A percentile compares a stretch with the other conserved stretches of the same genome.
Evolutionary conservation across 2,797 vertebrate genomes (phyloP).

Genomic region (Micropoecilia bifurca): DNA sequence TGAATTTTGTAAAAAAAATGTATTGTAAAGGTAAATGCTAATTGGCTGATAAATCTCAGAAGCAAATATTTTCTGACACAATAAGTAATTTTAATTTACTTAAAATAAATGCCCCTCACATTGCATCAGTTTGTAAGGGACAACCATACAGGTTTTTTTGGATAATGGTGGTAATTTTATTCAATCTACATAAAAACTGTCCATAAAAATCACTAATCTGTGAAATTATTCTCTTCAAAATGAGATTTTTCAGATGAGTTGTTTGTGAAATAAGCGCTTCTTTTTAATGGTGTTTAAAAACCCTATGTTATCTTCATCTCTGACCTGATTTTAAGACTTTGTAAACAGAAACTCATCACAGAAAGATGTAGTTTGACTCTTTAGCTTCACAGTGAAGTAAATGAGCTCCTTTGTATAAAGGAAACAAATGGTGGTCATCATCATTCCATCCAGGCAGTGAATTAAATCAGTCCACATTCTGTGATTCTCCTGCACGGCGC

Average conservation of each 20-base stretch:
- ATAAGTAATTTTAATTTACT: background rate
- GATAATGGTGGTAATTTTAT: background rate
- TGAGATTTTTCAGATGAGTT: background rate
- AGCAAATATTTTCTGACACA: background rate
- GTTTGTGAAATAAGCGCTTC: background rate
- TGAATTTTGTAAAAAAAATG: background rate
- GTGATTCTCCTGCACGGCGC: constrained; percentile 32
- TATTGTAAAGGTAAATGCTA: background rate
- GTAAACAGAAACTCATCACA: background rate
- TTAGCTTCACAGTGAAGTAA: background rate
- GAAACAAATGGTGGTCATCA: background rate
- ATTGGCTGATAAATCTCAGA: background rate
- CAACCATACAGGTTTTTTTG: background rate
- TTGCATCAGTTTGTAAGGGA: background rate
- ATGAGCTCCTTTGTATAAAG: background rate
- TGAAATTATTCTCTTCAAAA: background rate
- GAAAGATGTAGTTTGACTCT: background rate
- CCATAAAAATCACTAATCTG: background rate
- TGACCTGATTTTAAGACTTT: background rate
- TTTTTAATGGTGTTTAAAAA: background rate
- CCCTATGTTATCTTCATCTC: background rate
- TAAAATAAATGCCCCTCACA: background rate
- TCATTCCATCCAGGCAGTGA: constrained; percentile 37
- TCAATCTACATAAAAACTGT: background rate
- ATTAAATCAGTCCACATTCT: constrained; percentile 44